Evolutionary conservation across 2,797 vertebrate genomes (phyloP), one percentile per base, ranked within the genome.

Genomic region (Takifugu ocellatus): DNA sequence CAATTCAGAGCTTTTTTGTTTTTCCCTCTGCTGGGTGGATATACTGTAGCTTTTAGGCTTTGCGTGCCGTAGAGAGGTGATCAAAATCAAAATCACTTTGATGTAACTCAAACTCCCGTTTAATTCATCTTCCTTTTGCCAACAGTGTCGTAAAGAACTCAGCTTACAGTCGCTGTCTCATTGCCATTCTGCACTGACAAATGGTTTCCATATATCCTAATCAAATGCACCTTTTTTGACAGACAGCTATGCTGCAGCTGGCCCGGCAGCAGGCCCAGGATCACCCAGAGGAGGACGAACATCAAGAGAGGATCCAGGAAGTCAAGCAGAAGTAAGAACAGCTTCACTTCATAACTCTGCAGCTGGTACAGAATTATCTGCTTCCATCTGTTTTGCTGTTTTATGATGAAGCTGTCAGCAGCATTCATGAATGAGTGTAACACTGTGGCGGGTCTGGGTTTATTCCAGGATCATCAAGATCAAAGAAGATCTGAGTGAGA

Each of bases 191-290:
- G 33, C 12, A 5, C 68, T 65, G 69, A 79, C 77, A 60, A 72
- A 73, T 81, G 77, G 53, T 72, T 78, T 75, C 67, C 72, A 78
- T 77, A 74, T 79, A 82, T 87, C 63, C 61, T 73, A 16, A 68
- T 81, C 68, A 69, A 61, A 63, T 84, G 62, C 73, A 52, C 59
- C 68, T 70, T 81, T 60, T 72, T 17, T 69, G 4, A n/a, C 88
- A 98, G 96, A 96, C 94, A 1, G 95, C 94, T 1, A 91, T 90
- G 86, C 88, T 97, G 74, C 96, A 98, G 88, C 87, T 98, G 83
- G 92, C 91, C 48, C 91, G 83, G 80, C 94, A 96, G 87, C 89
- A 62, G 59, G 91, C 78, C 0, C 92, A 94, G 87, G 94, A 96
- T 71, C 91, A 92, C 70, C 94, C 93, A 2, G 88, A 91, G 25